Conservation (phyloP, 2,113 vertebrate species). For the Dipodomys merriami region DNA sequence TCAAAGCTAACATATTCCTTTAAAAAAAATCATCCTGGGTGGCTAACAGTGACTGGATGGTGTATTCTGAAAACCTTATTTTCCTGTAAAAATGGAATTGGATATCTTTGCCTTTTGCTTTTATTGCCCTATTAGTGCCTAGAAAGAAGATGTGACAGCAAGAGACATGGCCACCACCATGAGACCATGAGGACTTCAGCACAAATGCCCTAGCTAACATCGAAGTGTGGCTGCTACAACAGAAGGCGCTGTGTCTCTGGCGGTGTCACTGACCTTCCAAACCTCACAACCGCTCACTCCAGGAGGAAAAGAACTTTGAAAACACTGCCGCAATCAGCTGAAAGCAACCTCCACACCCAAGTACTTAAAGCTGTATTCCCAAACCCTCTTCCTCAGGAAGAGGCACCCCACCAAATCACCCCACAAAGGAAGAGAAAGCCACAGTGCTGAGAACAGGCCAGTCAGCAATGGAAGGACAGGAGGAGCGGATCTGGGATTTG, state of each 20-base stretch:
- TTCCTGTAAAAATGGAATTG: not conserved
- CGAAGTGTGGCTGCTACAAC: accelerated
- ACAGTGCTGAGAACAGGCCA: not conserved
- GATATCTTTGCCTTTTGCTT: not conserved
- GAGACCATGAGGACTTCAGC: not conserved
- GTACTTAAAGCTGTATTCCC: not conserved
- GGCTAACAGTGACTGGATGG: not conserved
- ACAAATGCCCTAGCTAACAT: not conserved
- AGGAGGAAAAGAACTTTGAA: not conserved
- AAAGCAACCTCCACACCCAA: not conserved
- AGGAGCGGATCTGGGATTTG: not conserved
- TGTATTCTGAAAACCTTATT: not conserved
- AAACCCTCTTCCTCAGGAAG: not conserved
- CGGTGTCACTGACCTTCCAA: no score
- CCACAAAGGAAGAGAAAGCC: not conserved
- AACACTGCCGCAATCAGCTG: not conserved
- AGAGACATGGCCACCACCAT: not conserved
- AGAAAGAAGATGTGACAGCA: not conserved
- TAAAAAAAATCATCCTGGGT: no score
- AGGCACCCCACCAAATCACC: not conserved
- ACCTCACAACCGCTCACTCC: not conserved
- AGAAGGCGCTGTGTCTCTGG: accelerated
- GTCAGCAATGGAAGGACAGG: not conserved
- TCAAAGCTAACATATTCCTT: not conserved
- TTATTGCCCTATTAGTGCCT: not conserved